Percentiles rank a stretch among this genome's conserved stretches.
Evolutionary conservation across 2,113 vertebrate species (phyloP).

Genomic region (Haplotaxodon microlepis): DNA sequence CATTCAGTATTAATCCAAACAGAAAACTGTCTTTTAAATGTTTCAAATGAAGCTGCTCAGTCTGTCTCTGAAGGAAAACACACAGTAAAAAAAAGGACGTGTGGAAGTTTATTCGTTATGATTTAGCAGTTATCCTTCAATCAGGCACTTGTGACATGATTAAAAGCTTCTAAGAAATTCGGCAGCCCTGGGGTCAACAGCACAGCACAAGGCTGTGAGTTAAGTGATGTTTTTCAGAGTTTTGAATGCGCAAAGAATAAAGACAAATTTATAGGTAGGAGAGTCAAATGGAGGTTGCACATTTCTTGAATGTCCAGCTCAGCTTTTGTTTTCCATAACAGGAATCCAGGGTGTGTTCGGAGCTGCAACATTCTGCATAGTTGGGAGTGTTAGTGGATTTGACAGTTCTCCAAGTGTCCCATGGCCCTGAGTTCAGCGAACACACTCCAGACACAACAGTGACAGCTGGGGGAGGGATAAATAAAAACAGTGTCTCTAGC

Average conservation of each 20-base stretch:
- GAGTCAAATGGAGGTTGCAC: constrained; percentile 18
- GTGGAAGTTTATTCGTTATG: not conserved
- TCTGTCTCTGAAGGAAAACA: not conserved
- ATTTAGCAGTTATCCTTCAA: not conserved
- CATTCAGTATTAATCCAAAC: not conserved
- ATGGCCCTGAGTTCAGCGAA: constrained; percentile 67
- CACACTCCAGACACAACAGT: constrained; percentile 93
- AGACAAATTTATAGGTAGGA: not conserved
- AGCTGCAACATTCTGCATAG: constrained; percentile 71
- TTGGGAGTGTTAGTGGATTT: constrained; percentile 76
- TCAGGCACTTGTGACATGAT: not conserved
- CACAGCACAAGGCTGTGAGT: not conserved
- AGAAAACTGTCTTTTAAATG: not conserved
- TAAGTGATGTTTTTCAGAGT: not conserved
- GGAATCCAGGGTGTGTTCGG: constrained; percentile 62
- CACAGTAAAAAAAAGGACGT: not conserved
- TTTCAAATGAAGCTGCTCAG: not conserved
- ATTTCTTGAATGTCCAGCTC: constrained; percentile 49
- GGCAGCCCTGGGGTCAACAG: not conserved
- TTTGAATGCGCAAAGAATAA: not conserved
- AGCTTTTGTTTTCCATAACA: constrained; percentile 67
- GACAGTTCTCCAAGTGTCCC: constrained; percentile 75
- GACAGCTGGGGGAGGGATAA: constrained; percentile 87
- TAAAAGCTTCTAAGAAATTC: not conserved
- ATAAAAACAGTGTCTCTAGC: constrained; percentile 88